Evolutionary conservation across 2,888 invertebrate species (phyloP).

Genomic region (Ctenicera cuprea): DNA sequence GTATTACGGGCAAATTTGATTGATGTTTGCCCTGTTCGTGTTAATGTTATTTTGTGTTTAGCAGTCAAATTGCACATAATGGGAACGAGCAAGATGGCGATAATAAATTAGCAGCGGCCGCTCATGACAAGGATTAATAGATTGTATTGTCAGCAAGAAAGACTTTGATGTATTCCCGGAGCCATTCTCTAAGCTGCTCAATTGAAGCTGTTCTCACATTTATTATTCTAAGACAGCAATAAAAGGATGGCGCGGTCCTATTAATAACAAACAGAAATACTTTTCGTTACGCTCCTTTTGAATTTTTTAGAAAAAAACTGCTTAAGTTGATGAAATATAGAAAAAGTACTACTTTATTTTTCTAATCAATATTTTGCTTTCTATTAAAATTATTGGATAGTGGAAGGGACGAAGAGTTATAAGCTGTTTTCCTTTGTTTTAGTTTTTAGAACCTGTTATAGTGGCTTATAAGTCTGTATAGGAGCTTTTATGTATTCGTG

Average conservation of each 20-base stretch:
- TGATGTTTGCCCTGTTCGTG: constrained; percentile 66
- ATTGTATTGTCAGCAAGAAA: constrained; percentile 71
- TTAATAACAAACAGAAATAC: constrained; percentile 46
- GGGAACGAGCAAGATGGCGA: constrained; percentile 61
- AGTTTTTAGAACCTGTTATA: no score
- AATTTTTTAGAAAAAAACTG: not conserved
- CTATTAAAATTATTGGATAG: no score
- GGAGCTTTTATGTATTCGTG: no score
- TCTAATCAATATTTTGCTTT: no score
- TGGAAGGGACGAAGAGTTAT: no score
- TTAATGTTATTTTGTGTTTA: constrained; percentile 67
- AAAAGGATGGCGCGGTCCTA: constrained; percentile 53
- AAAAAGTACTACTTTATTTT: no score
- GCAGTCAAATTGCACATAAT: constrained; percentile 63
- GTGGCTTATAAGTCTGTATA: no score
- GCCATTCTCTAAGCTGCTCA: constrained; percentile 68
- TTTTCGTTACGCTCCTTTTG: not conserved
- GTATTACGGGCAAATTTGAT: constrained; percentile 67
- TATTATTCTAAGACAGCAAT: constrained; percentile 65
- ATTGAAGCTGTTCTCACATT: constrained; percentile 71
- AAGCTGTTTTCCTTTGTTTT: no score
- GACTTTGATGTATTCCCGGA: constrained; percentile 71
- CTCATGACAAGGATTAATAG: constrained; percentile 71
- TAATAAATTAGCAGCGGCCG: constrained; percentile 71
- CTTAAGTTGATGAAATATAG: no score